A percentile compares a stretch with the other conserved stretches of the same genome.
Conservation (phyloP, 2,888 invertebrate species). For the Parthenolecanium corni region DNA sequence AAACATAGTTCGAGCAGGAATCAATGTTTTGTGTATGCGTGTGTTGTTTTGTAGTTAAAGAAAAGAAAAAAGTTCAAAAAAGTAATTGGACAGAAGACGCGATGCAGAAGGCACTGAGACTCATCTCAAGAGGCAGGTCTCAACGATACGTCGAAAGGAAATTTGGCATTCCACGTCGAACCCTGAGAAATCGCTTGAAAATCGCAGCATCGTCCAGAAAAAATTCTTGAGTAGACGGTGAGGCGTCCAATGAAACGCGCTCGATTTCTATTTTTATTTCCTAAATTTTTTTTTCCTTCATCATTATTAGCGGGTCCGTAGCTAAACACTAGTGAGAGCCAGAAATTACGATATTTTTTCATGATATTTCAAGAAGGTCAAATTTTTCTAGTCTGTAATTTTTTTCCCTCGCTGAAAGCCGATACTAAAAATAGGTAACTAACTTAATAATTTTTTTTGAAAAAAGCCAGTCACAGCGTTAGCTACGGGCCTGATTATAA, state of each 20-base stretch:
- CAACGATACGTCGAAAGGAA: constrained; percentile 24
- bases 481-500: too few species aligned
- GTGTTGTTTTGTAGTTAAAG: constrained; percentile 17
- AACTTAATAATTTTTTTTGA: neutral
- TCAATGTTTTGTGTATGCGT: neutral
- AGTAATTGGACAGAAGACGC: constrained; percentile 27
- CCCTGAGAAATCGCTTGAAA: constrained; percentile 22
- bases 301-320: neutral
- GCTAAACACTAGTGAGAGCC: too few species aligned
- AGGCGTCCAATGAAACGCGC: neutral
- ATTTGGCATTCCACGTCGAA: constrained; percentile 23
- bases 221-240: constrained; percentile 17
- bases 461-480: too few species aligned
- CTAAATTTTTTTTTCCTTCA: neutral
- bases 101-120: constrained; percentile 23
- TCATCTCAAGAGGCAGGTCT: constrained; percentile 24
- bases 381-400: too few species aligned
- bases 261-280: constrained; percentile 4
- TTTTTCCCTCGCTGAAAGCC: neutral
- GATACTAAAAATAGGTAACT: neutral
- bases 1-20: too few species aligned
- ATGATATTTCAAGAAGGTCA: too few species aligned
- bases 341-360: too few species aligned
- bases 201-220: constrained; percentile 17
- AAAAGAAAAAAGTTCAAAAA: constrained; percentile 24